These are phyloP conservation scores for Coreius guichenoti DNA, from an alignment of 2,797 vertebrate genomes.

Conservation along the genomic window DNA sequence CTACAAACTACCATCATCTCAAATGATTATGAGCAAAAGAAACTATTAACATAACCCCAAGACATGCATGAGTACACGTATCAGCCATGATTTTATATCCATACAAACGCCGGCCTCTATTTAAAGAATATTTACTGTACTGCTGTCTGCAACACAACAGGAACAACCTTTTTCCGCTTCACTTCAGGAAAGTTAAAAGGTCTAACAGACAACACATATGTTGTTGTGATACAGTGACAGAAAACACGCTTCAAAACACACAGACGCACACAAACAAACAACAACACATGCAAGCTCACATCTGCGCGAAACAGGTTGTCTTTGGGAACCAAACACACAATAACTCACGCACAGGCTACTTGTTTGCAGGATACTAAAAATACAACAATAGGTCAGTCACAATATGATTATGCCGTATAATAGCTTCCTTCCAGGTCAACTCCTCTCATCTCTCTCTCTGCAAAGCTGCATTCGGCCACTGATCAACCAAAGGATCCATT, in stretches of 20 bases:
- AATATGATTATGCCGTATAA: constrained; percentile 58
- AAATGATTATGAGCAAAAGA: neutral
- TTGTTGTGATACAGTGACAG: constrained; percentile 23
- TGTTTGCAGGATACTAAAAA: constrained; percentile 56
- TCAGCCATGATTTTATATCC: neutral
- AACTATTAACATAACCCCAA: neutral
- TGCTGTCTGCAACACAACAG: constrained; percentile 71
- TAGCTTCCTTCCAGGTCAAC: constrained; percentile 62
- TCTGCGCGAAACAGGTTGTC: constrained; percentile 43
- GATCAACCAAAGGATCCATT: constrained; percentile 31
- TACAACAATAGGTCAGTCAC: constrained; percentile 52
- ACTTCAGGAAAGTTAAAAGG: constrained; percentile 78
- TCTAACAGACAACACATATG: constrained; percentile 70
- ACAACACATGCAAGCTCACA: constrained; percentile 25
- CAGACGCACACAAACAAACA: constrained; percentile 46
- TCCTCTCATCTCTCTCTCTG: constrained; percentile 38
- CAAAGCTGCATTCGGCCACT: constrained; percentile 1
- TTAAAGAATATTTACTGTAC: constrained; percentile 67
- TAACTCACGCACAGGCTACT: constrained; percentile 49
- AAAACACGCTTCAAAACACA: constrained; percentile 3
- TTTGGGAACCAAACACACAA: constrained; percentile 56
- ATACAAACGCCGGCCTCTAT: constrained; percentile 62
- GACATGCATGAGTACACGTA: neutral
- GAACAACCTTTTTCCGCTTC: constrained; percentile 79
- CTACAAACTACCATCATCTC: neutral